phyloP scores from a whole-genome alignment of 2,888 invertebrate genomes.

The Microdon myrmicae region DNA sequence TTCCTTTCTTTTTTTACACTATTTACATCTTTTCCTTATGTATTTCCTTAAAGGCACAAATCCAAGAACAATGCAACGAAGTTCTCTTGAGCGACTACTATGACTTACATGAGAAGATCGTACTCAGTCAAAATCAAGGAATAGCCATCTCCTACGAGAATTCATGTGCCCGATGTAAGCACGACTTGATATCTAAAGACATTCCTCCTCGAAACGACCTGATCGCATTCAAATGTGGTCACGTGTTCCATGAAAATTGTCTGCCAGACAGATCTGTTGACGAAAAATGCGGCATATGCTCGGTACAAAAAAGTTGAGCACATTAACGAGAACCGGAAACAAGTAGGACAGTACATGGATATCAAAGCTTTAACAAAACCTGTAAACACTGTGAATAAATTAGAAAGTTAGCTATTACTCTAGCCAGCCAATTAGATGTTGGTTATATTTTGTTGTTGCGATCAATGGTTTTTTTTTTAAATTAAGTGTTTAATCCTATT shows the following conservation, averaged over 20 bases:
- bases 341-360: no score
- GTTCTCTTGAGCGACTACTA: slow-evolving; percentile 93
- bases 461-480: no score
- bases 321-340: no score
- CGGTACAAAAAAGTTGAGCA: slow-evolving; percentile 24
- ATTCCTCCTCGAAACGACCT: slow-evolving; percentile 76
- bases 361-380: not conserved
- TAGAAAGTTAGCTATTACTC: not conserved
- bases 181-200: slow-evolving; percentile 80
- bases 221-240: slow-evolving; percentile 87
- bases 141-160: slow-evolving; percentile 77
- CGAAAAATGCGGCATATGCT: slow-evolving; percentile 56
- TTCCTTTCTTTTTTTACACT: slow-evolving; percentile 49
- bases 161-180: slow-evolving; percentile 82
- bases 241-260: slow-evolving; percentile 89
- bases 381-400: slow-evolving; percentile 48
- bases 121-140: slow-evolving; percentile 81
- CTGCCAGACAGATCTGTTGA: slow-evolving; percentile 68
- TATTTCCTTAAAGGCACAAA: slow-evolving; percentile 78
- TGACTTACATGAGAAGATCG: slow-evolving; percentile 83
- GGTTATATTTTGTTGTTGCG: no score
- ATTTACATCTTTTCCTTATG: slow-evolving; percentile 27
- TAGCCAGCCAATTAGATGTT: no score
- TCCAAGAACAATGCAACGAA: slow-evolving; percentile 89
- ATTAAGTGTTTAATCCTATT: no score